Evolutionary conservation across 2,888 invertebrate species (phyloP).

Genomic region (Idaea straminata): DNA sequence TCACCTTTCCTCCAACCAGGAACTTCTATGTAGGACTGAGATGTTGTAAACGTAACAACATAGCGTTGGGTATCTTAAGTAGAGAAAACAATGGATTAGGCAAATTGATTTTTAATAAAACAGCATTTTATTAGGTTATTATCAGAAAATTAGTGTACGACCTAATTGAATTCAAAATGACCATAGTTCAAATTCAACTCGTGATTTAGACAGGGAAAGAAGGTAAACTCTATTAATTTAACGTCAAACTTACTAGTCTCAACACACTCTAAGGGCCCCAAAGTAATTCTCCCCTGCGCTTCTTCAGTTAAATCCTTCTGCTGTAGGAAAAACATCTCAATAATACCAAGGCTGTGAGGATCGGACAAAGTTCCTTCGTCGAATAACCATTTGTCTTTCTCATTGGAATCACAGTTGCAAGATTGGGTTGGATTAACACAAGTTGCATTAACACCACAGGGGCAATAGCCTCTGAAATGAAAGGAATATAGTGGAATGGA

Average conservation of each 20-base stretch:
- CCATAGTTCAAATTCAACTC: too few species aligned
- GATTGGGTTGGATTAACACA: slow-evolving; percentile 90
- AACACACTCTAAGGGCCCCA: slow-evolving; percentile 95
- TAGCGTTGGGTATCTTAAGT: slow-evolving; percentile 92
- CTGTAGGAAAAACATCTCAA: slow-evolving; percentile 93
- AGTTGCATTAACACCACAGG: slow-evolving; percentile 88
- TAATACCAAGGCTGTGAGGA: slow-evolving; percentile 91
- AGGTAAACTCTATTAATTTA: too few species aligned
- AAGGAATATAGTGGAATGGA: not conserved
- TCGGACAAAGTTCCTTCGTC: slow-evolving; percentile 93
- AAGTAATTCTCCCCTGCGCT: slow-evolving; percentile 91
- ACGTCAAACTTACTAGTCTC: slow-evolving; percentile 89
- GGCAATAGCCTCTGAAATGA: slow-evolving; percentile 83
- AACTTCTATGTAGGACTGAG: slow-evolving; percentile 94
- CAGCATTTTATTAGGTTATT: too few species aligned
- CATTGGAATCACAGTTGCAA: slow-evolving; percentile 95
- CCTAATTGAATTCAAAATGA: too few species aligned
- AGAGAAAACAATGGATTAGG: not conserved
- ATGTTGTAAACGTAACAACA: slow-evolving; percentile 96
- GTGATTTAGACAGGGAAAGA: too few species aligned
- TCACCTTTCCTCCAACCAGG: slow-evolving; percentile 96
- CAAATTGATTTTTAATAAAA: not conserved
- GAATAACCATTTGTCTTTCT: slow-evolving; percentile 89
- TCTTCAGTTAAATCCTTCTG: slow-evolving; percentile 90
- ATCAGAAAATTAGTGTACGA: too few species aligned